Conservation (phyloP, 2,888 invertebrate genomes). For the Vanessa cardui region DNA sequence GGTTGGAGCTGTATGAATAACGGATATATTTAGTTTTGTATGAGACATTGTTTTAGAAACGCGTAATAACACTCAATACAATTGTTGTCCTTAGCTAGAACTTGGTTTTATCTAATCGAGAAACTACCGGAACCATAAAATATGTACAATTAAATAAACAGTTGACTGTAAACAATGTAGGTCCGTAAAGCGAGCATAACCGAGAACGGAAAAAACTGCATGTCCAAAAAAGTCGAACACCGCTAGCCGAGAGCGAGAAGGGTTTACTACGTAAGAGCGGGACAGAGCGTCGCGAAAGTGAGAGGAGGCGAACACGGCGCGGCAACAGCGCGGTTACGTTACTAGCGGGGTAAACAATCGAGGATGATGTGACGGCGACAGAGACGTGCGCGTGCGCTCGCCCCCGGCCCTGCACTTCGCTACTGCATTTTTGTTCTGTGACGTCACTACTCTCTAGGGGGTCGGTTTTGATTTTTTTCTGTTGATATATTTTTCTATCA, state of each 20-base stretch:
- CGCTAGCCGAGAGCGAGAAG: constrained; percentile 73
- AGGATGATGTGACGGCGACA: constrained; percentile 64
- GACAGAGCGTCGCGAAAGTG: constrained; percentile 75
- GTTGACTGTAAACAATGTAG: constrained; percentile 63
- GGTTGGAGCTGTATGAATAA: background rate
- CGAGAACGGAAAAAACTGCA: constrained; percentile 76
- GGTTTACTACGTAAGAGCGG: constrained; percentile 50
- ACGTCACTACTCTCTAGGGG: constrained; percentile 55
- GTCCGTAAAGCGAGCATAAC: constrained; percentile 67
- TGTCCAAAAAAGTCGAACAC: constrained; percentile 80
- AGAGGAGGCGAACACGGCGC: constrained; percentile 75
- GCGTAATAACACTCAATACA: background rate
- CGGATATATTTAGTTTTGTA: background rate
- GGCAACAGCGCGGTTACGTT: constrained; percentile 78
- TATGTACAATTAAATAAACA: constrained; percentile 46
- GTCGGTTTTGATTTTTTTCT: constrained; percentile 16
- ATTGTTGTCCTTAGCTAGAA: background rate
- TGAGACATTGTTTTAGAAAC: background rate
- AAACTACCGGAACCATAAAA: constrained; percentile 23
- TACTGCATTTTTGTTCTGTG: constrained; percentile 73
- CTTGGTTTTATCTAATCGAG: background rate
- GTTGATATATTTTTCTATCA: background rate
- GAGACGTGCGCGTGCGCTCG: constrained; percentile 73
- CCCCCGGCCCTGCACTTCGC: constrained; percentile 69
- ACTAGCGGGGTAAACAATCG: constrained; percentile 78